Conservation (phyloP, 2,797 vertebrate genomes). For the Prunella strophiata region DNA sequence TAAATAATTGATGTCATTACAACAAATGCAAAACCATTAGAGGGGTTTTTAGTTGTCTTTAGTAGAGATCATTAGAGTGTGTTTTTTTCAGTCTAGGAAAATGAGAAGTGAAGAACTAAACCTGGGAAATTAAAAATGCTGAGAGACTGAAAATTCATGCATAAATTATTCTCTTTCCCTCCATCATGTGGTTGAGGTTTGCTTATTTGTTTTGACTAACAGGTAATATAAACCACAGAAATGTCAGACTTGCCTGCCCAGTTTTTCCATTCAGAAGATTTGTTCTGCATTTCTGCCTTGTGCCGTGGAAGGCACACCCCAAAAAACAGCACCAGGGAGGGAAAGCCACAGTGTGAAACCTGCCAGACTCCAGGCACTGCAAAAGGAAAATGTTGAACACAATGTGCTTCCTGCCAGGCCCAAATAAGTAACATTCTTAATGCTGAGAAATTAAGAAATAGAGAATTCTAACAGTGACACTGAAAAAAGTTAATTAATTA, state of each 20-base stretch:
- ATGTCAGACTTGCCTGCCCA: neutral
- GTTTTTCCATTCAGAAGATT: constrained; percentile 40
- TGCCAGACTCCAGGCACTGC: neutral
- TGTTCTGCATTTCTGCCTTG: neutral
- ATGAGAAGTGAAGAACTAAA: neutral
- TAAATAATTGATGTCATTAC: neutral
- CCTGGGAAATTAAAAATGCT: neutral
- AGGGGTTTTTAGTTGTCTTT: neutral
- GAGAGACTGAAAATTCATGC: neutral
- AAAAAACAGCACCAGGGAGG: neutral
- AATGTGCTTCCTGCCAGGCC: neutral
- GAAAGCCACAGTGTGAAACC: neutral
- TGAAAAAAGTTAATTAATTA: neutral
- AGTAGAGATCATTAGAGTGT: neutral
- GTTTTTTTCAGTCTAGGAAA: neutral
- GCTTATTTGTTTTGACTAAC: constrained; percentile 43
- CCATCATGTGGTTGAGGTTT: neutral
- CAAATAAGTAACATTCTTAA: neutral
- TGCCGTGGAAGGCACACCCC: neutral
- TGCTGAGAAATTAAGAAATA: neutral
- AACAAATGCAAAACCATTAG: neutral
- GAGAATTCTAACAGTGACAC: neutral
- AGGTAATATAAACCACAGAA: constrained; percentile 39
- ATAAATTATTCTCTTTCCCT: neutral
- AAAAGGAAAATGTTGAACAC: neutral